A percentile compares a stretch with the other conserved stretches of the same genome.
Conservation (phyloP, 2,797 vertebrate species). For the Lophura swinhoii region DNA sequence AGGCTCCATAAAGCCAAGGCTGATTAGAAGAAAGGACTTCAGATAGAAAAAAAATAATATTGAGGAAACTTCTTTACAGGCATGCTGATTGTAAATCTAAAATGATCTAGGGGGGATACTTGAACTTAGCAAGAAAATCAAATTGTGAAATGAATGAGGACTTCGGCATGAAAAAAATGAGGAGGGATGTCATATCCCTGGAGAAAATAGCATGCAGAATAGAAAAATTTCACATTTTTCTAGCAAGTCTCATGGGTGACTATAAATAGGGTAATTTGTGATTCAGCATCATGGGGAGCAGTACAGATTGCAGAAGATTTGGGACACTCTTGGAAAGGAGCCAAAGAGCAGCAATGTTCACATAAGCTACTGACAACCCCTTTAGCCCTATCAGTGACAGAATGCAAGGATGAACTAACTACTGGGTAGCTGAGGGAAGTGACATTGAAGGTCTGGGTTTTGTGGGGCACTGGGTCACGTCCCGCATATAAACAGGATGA, state of each 20-base stretch:
- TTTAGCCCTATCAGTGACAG: not conserved
- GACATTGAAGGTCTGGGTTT: not conserved
- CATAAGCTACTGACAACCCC: rapidly evolving
- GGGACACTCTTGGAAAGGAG: not conserved
- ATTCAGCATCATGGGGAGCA: not conserved
- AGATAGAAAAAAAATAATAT: not conserved
- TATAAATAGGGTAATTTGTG: not conserved
- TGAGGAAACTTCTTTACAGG: slow-evolving; percentile 16
- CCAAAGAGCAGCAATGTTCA: not conserved
- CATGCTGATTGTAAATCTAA: not conserved
- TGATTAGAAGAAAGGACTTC: not conserved
- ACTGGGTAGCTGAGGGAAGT: not conserved
- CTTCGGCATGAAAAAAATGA: slow-evolving; percentile 56
- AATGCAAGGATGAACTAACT: not conserved
- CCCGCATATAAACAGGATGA: slow-evolving; percentile 15
- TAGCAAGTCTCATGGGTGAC: not conserved
- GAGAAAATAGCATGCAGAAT: slow-evolving; percentile 36
- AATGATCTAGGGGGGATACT: slow-evolving; percentile 29
- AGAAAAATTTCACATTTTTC: not conserved
- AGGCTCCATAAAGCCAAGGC: not conserved
- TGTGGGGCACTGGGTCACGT: slow-evolving; percentile 17
- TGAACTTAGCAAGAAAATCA: slow-evolving; percentile 48
- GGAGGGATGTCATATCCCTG: slow-evolving; percentile 23
- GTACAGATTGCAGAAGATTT: not conserved
- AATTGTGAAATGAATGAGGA: slow-evolving; percentile 51